phyloP scores from a whole-genome alignment of 37 sponge, comb jelly and placozoan species.

The Tethya wilhelma region DNA sequence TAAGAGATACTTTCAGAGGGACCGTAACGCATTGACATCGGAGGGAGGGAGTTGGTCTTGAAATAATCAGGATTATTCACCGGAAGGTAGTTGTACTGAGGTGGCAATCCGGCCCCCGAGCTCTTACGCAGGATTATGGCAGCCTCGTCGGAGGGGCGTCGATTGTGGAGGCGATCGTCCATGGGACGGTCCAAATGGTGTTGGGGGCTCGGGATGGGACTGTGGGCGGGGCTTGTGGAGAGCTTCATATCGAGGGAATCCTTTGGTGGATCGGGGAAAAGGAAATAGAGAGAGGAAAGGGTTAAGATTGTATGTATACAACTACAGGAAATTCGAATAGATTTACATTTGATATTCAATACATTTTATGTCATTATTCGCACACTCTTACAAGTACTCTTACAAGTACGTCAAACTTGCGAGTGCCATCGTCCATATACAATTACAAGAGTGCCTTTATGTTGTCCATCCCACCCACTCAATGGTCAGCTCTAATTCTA shows the following conservation, averaged over 20 bases:
- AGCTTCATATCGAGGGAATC: slow-evolving; percentile 10
- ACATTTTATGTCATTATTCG: not conserved
- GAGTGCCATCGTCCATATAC: too few species aligned
- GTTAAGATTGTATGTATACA: too few species aligned
- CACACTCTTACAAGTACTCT: not conserved
- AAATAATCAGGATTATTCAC: slow-evolving; percentile 23
- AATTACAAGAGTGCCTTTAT: too few species aligned
- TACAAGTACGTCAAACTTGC: not conserved
- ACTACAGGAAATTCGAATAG: not conserved
- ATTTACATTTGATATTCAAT: not conserved
- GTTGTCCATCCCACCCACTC: too few species aligned
- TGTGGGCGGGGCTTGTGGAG: slow-evolving; percentile 5
- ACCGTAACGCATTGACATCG: not conserved
- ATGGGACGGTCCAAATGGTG: slow-evolving; percentile 37
- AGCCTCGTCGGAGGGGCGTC: slow-evolving; percentile 77
- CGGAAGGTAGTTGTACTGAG: not conserved
- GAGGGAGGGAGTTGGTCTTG: slow-evolving; percentile 37
- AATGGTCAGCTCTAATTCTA: too few species aligned
- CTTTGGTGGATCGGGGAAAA: not conserved
- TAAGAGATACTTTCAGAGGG: not conserved
- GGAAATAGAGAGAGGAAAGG: not conserved
- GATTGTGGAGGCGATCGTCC: slow-evolving; percentile 37
- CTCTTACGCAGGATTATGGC: slow-evolving; percentile 62
- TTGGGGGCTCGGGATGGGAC: slow-evolving; percentile 14
- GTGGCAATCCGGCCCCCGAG: slow-evolving; percentile 3